Conservation (phyloP, 2,113 vertebrate species). For the Sporophila hypoxantha region DNA sequence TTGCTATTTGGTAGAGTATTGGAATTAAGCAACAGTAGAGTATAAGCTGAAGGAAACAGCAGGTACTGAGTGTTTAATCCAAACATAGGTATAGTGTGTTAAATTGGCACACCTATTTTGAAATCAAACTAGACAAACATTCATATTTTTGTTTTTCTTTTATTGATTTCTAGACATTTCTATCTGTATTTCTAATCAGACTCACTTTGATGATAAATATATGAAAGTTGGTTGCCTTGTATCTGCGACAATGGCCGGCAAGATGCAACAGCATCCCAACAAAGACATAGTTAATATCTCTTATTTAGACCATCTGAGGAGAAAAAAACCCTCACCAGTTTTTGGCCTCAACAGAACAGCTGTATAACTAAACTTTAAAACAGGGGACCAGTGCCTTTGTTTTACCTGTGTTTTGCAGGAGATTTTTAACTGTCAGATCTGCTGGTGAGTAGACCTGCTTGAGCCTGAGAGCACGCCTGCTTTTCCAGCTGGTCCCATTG, state of each 20-base stretch:
- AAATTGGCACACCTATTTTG: neutral
- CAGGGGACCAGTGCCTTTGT: rapidly evolving
- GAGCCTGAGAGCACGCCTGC: neutral
- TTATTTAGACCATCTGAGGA: neutral
- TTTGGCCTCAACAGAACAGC: neutral
- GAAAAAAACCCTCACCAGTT: rapidly evolving
- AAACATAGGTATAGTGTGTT: neutral
- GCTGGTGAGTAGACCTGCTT: neutral
- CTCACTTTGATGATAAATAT: neutral
- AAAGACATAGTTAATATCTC: neutral
- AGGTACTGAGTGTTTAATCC: neutral
- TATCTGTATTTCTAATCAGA: neutral
- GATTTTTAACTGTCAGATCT: neutral
- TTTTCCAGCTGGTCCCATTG: neutral
- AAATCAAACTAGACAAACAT: neutral
- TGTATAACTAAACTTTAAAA: neutral
- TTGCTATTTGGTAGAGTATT: neutral
- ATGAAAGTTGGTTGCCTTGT: neutral
- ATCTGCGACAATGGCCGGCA: neutral
- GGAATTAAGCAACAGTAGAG: neutral
- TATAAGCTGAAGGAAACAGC: neutral
- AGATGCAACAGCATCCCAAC: neutral
- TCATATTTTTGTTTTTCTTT: neutral
- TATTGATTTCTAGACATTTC: neutral
- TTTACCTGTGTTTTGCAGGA: neutral